Evolutionary conservation across 2,888 invertebrate genomes (phyloP), one percentile per base, ranked within the genome.

Genomic region (Eristalis intricaria): DNA sequence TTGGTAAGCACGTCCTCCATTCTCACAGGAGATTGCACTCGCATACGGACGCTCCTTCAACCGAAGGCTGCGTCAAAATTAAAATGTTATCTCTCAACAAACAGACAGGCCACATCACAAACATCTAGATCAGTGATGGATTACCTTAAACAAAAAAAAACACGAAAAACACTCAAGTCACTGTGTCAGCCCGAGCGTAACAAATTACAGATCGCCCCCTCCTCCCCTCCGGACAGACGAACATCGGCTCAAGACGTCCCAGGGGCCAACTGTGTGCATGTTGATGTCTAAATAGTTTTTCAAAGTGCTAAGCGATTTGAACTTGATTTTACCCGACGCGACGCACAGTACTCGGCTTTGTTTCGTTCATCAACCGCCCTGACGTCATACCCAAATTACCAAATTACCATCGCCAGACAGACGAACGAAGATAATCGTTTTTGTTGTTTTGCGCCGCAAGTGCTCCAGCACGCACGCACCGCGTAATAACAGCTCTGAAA

Each of bases 251-350:
- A 50, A 50, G 50, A 19, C 19, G 50, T 19, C 19, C 19, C 32
- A 32, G 19, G 26, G 63, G 61, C 43, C 35, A 58, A 38, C 61
- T 35, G 29, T 65, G 64, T 79, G 58, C 50, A 40, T 38, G n/a
- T 74, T 74, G 38, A 73, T 61, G 74, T 35, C 64, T 32, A 80
- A 79, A 84, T 68, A 23, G 38, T 68, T 71, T 79, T 60, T 19
- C 43, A 71, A 84, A 79, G 79, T 84, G 87, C 75, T 80, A 87
- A 87, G 58, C 68, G 50, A 73, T 87, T 80, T 84, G 84, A 84
- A 87, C 84, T 87, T 87, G 87, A 84, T 32, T 65, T 84, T 26
- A 63, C 11, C 66, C 75, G 69, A 74, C 78, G 64, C 75, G 69
- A 74, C 78, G 64, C 82, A 74, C 76, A 65, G 74, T 64, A 76